Evolutionary conservation across 2,797 vertebrate genomes (phyloP).

Genomic region (Thunnus albacares): DNA sequence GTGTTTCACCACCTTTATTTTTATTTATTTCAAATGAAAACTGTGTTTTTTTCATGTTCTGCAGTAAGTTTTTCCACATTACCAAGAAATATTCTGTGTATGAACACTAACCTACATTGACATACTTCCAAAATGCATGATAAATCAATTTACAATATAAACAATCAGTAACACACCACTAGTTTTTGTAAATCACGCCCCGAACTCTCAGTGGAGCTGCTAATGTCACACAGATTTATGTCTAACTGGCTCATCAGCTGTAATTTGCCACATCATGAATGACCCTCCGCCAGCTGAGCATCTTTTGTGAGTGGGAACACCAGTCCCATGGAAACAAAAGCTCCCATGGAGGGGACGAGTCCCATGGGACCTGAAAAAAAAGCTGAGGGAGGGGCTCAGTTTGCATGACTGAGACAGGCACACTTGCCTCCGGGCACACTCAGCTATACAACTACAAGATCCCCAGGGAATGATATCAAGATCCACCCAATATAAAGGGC

Average conservation of each 20-base stretch:
- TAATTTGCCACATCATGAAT: constrained; percentile 47
- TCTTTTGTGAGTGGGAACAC: constrained; percentile 57
- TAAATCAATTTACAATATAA: constrained; percentile 19
- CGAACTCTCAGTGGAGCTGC: neutral
- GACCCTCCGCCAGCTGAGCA: constrained; percentile 59
- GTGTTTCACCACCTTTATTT: neutral
- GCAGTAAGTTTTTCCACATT: neutral
- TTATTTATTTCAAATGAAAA: neutral
- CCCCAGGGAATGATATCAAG: constrained; percentile 46
- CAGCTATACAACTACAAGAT: constrained; percentile 51
- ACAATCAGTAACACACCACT: neutral
- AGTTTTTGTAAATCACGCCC: constrained; percentile 2
- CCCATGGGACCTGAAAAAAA: constrained; percentile 47
- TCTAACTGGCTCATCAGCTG: constrained; percentile 50
- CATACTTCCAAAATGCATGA: neutral
- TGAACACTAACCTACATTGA: neutral
- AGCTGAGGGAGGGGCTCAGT: constrained; percentile 14
- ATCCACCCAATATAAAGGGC: constrained; percentile 24
- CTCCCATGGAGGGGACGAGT: constrained; percentile 50
- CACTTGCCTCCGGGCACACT: constrained; percentile 61
- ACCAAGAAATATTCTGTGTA: neutral
- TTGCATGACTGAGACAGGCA: constrained; percentile 24
- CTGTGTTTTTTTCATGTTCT: neutral
- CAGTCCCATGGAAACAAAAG: constrained; percentile 53
- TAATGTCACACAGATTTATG: constrained; percentile 41